Percentiles rank a stretch among this genome's conserved stretches.
phyloP scores from a whole-genome alignment of 2,113 vertebrate species.

The Physeter macrocephalus region DNA sequence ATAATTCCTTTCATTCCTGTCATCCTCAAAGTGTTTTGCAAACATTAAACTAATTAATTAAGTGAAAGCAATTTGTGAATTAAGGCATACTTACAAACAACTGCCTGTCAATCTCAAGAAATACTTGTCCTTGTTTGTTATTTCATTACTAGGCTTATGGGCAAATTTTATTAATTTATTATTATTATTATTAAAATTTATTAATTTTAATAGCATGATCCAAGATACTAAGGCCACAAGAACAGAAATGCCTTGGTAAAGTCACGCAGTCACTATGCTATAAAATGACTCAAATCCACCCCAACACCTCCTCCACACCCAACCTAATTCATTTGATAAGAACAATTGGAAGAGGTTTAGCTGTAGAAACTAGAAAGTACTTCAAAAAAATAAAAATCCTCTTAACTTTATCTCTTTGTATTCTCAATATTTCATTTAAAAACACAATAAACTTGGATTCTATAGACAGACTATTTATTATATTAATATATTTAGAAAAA shows the following conservation, averaged over 20 bases:
- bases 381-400: background rate
- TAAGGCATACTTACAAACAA: constrained; percentile 47
- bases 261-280: background rate
- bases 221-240: background rate
- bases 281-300: background rate
- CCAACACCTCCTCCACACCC: background rate
- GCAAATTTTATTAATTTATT: too few relatives aligned
- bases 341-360: background rate
- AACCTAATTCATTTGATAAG: background rate
- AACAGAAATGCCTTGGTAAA: background rate
- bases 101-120: constrained; percentile 20
- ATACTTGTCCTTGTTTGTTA: constrained; percentile 34
- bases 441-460: background rate
- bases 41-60: constrained; percentile 57
- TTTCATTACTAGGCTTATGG: constrained; percentile 24
- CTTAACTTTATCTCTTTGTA: background rate
- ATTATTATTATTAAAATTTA: too few relatives aligned
- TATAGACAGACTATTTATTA: background rate
- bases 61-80: constrained; percentile 45
- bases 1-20: constrained; percentile 36
- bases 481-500: background rate
- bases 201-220: constrained; percentile 40
- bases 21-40: constrained; percentile 34
- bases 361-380: background rate
- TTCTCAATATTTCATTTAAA: background rate